Conservation (phyloP, 2,113 vertebrate species). For the Ifrita kowaldi region DNA sequence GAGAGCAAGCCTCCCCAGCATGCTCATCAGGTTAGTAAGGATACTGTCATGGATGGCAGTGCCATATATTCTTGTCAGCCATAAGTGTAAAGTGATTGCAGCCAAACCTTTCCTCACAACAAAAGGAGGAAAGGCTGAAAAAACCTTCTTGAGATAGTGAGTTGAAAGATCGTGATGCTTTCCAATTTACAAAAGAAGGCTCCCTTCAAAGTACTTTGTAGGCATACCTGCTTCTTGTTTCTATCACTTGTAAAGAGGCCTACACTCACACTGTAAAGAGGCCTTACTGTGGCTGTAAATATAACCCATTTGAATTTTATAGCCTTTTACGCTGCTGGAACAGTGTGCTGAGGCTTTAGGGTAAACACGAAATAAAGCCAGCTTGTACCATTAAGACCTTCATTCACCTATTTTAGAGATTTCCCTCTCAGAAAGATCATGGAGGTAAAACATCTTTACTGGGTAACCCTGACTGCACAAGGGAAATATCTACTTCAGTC, state of each 20-base stretch:
- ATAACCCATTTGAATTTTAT: neutral
- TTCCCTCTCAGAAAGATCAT: neutral
- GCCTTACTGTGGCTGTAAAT: neutral
- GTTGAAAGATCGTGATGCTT: neutral
- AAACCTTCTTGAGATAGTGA: neutral
- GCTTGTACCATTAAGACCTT: neutral
- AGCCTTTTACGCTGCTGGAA: neutral
- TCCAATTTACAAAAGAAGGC: neutral
- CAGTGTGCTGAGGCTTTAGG: neutral
- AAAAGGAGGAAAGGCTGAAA: neutral
- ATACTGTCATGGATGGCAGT: neutral
- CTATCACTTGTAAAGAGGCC: neutral
- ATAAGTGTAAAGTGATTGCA: neutral
- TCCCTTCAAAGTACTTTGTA: neutral
- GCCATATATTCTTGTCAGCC: slow-evolving; percentile 1
- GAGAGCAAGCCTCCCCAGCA: neutral
- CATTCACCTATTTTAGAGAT: neutral
- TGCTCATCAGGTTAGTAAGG: neutral
- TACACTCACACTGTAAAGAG: neutral
- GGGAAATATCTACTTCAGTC: neutral
- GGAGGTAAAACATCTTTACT: neutral
- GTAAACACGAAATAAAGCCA: neutral
- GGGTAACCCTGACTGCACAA: neutral
- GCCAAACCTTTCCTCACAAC: neutral
- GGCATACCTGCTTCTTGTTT: neutral